Evolutionary conservation across 1,140 invertebrate genomes (phyloP).

Genomic region (Hycleus cichorii): DNA sequence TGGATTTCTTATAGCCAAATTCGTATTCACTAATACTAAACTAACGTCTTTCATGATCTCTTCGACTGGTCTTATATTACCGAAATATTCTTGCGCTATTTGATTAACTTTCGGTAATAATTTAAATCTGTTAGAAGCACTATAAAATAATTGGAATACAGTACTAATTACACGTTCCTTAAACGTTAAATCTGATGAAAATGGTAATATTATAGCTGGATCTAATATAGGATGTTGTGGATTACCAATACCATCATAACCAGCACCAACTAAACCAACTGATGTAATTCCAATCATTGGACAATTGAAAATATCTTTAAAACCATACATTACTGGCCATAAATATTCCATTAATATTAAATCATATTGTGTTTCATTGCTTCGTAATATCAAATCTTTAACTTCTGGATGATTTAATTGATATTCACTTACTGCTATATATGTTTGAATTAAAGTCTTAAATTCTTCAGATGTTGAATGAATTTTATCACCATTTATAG

Average conservation of each 20-base stretch:
- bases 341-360: constrained; percentile 26
- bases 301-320: constrained; percentile 26
- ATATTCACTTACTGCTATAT: constrained; percentile 1
- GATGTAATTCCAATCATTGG: constrained; percentile 33
- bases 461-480: constrained; percentile 3
- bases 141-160: constrained; percentile 7
- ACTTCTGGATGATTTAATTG: constrained; percentile 12
- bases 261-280: constrained; percentile 3
- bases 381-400: constrained; percentile 15
- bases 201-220: constrained; percentile 35
- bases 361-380: constrained; percentile 17
- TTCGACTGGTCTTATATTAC: constrained; percentile 38
- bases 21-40: constrained; percentile 46
- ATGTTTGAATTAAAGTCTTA: constrained; percentile 6
- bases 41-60: constrained; percentile 45
- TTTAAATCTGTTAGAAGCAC: background rate
- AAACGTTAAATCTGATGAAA: constrained; percentile 36
- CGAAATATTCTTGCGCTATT: constrained; percentile 40
- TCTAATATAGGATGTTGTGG: constrained; percentile 42
- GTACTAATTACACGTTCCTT: constrained; percentile 36
- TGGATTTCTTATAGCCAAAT: constrained; percentile 41
- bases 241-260: constrained; percentile 36
- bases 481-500: constrained; percentile 11
- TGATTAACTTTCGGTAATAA: constrained; percentile 27
- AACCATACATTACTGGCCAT: constrained; percentile 16